These are phyloP conservation scores for Dorcus hopei DNA, from an alignment of 2,888 invertebrate species.

Conservation along the genomic window DNA sequence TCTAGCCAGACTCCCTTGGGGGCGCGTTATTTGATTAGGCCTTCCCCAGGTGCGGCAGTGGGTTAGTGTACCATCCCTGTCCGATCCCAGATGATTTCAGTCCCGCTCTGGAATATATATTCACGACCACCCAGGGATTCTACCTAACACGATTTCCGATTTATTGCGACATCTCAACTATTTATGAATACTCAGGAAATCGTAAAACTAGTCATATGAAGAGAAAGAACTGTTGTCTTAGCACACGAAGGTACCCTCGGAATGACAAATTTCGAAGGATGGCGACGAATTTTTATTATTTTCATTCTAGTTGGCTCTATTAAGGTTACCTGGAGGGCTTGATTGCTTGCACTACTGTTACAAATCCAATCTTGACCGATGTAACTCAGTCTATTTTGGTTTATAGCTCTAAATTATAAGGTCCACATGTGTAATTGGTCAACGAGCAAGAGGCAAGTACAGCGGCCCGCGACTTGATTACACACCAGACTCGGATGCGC, in stretches of 20 bases:
- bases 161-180: constrained; percentile 7
- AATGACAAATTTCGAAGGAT: background rate
- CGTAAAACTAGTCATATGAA: too few species aligned
- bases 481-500: constrained; percentile 29
- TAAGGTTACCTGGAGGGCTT: background rate
- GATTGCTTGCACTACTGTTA: background rate
- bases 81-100: constrained; percentile 13
- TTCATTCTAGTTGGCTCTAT: too few species aligned
- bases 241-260: too few species aligned
- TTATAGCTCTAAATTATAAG: constrained; percentile 50
- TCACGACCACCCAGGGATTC: constrained; percentile 4
- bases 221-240: too few species aligned
- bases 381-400: constrained; percentile 42
- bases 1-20: constrained; percentile 18
- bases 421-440: constrained; percentile 47
- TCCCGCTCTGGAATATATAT: constrained; percentile 1
- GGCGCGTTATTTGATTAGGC: constrained; percentile 39
- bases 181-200: constrained; percentile 4
- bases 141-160: constrained; percentile 14
- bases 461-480: constrained; percentile 31
- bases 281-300: background rate
- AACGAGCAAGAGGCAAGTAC: constrained; percentile 25
- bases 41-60: constrained; percentile 33
- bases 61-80: constrained; percentile 16
- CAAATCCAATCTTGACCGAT: constrained; percentile 16